Conservation (phyloP, 2,888 invertebrate genomes). For the Drosophila atroscutellata region DNA sequence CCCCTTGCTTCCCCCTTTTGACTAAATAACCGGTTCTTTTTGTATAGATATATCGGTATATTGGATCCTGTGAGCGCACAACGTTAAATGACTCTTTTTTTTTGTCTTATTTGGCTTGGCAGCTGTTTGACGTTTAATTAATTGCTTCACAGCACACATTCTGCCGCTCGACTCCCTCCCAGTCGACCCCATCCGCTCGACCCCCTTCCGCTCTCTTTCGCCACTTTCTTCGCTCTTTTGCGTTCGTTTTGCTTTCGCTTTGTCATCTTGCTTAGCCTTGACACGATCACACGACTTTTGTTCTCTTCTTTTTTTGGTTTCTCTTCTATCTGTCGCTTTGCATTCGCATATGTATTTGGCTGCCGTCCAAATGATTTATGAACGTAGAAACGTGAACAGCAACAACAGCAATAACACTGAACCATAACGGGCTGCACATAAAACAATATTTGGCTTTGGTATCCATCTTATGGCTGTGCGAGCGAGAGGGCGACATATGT, state of each 20-base stretch:
- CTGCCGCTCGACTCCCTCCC: not conserved
- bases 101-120: conserved; percentile 1
- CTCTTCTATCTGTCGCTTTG: conserved; percentile 3
- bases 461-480: conserved; percentile 8
- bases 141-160: not conserved
- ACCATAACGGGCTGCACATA: conserved; percentile 19
- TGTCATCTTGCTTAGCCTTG: conserved; percentile 51
- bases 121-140: conserved; percentile 10
- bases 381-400: conserved; percentile 11
- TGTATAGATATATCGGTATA: not conserved
- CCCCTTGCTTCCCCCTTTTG: not conserved
- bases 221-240: not conserved
- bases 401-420: conserved; percentile 10
- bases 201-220: not conserved
- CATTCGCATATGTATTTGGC: conserved; percentile 27
- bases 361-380: conserved; percentile 44
- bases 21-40: conserved; percentile 16
- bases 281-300: conserved; percentile 44
- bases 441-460: conserved; percentile 25
- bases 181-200: no score
- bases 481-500: not conserved
- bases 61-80: conserved; percentile 3
- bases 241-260: conserved; percentile 11
- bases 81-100: conserved; percentile 1
- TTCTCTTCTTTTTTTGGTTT: not conserved